phyloP scores from a whole-genome alignment of 2,797 vertebrate genomes.

The Coluber constrictor region DNA sequence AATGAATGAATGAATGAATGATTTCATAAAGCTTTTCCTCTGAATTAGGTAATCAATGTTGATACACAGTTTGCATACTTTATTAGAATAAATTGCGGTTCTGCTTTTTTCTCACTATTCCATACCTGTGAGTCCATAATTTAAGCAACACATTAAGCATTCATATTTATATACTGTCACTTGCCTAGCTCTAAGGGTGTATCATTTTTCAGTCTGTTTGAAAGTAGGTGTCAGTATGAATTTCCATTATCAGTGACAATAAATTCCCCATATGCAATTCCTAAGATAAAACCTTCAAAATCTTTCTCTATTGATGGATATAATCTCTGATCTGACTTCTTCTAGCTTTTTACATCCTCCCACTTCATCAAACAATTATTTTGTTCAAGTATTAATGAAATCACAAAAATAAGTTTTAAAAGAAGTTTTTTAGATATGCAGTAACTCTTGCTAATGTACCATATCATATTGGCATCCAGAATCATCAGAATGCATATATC shows the following conservation, averaged over 20 bases:
- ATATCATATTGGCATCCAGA: neutral
- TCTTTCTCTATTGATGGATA: neutral
- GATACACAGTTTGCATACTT: neutral
- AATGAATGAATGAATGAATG: neutral
- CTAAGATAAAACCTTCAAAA: neutral
- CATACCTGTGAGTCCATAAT: neutral
- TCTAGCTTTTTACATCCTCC: neutral
- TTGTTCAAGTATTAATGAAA: neutral
- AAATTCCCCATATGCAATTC: neutral
- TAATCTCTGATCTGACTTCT: constrained; percentile 1
- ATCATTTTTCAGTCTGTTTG: constrained; percentile 12
- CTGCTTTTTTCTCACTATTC: constrained; percentile 4
- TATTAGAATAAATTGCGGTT: neutral
- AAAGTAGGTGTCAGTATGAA: constrained; percentile 21
- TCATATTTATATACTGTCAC: constrained; percentile 20
- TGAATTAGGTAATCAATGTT: neutral
- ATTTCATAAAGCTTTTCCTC: neutral
- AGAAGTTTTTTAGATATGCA: neutral
- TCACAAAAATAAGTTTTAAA: neutral
- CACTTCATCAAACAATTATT: constrained; percentile 13
- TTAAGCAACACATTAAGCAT: constrained; percentile 4
- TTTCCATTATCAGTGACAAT: constrained; percentile 10
- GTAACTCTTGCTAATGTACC: neutral
- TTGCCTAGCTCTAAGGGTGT: neutral
- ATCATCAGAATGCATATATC: neutral